A percentile compares a stretch with the other conserved stretches of the same genome.
These are phyloP conservation scores for Catocala sponsa DNA, from an alignment of 2,888 invertebrate genomes.

Conservation along the genomic window DNA sequence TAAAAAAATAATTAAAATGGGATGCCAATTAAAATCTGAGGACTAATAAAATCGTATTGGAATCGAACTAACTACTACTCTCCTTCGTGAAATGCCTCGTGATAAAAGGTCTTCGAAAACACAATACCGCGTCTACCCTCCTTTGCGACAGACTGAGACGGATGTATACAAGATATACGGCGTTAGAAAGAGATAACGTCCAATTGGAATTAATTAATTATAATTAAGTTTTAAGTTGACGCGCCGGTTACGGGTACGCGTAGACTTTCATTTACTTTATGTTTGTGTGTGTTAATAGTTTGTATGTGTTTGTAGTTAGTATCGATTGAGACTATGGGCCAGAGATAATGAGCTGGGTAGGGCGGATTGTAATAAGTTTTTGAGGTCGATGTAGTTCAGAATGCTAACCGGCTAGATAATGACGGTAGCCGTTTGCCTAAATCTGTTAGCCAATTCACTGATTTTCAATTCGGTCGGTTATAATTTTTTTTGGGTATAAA, in stretches of 20 bases:
- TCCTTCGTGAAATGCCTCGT: constrained; percentile 81
- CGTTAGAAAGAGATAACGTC: constrained; percentile 77
- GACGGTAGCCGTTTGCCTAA: constrained; percentile 45
- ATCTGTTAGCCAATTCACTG: constrained; percentile 23
- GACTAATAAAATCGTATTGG: constrained; percentile 84
- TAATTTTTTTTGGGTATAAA: constrained; percentile 41
- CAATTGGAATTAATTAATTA: constrained; percentile 94
- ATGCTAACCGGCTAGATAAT: constrained; percentile 55
- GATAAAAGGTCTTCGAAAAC: constrained; percentile 87
- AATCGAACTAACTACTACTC: constrained; percentile 83
- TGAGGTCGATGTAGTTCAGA: constrained; percentile 70
- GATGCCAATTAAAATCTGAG: constrained; percentile 83
- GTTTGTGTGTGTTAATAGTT: constrained; percentile 72
- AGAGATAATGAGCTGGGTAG: constrained; percentile 85
- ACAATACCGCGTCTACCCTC: constrained; percentile 84
- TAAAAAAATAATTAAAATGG: constrained; percentile 63
- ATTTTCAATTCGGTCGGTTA: constrained; percentile 48
- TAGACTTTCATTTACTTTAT: constrained; percentile 79
- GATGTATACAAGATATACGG: constrained; percentile 80
- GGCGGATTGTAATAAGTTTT: constrained; percentile 83
- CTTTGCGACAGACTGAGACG: constrained; percentile 70
- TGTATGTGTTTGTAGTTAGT: constrained; percentile 78
- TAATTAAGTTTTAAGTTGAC: constrained; percentile 95
- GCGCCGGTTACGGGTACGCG: constrained; percentile 87
- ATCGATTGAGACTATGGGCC: constrained; percentile 84